Percentiles rank a stretch among this genome's conserved stretches.
These are phyloP conservation scores for Podarcis cretensis DNA, from an alignment of 2,113 vertebrate species.

Conservation along the genomic window DNA sequence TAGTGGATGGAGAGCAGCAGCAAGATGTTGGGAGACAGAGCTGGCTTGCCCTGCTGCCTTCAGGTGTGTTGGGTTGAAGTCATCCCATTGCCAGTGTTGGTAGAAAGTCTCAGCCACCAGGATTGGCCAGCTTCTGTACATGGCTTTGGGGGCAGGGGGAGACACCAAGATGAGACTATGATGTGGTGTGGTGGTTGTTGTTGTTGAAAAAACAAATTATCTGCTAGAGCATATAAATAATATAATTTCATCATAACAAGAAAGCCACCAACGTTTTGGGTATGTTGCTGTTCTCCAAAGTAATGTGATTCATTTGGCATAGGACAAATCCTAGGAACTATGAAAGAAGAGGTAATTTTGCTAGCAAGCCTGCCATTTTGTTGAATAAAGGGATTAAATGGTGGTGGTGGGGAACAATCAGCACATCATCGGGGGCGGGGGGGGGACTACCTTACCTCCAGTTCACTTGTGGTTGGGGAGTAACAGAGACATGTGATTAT, in stretches of 20 bases:
- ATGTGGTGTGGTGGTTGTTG: neutral
- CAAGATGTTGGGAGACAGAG: no score
- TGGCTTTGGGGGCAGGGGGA: no score
- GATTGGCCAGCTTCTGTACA: no score
- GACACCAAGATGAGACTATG: no score
- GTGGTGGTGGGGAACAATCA: neutral
- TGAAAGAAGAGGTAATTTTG: conserved; percentile 52
- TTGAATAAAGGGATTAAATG: conserved; percentile 18
- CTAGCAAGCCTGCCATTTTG: conserved; percentile 21
- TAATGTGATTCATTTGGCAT: conserved; percentile 50
- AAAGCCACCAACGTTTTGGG: conserved; percentile 2
- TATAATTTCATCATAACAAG: conserved; percentile 44
- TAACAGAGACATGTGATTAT: neutral
- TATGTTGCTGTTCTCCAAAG: conserved; percentile 39
- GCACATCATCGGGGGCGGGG: neutral
- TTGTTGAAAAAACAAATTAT: neutral
- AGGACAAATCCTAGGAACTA: conserved; percentile 51
- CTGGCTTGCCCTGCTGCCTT: no score
- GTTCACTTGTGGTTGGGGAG: neutral
- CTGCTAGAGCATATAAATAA: conserved; percentile 20
- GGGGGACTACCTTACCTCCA: neutral
- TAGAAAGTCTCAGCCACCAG: no score
- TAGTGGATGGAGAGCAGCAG: no score
- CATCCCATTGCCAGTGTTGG: no score
- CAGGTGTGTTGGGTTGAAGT: no score